Evolutionary conservation across 1,140 invertebrate species (phyloP).

Genomic region (Aphaenogaster floridana): DNA sequence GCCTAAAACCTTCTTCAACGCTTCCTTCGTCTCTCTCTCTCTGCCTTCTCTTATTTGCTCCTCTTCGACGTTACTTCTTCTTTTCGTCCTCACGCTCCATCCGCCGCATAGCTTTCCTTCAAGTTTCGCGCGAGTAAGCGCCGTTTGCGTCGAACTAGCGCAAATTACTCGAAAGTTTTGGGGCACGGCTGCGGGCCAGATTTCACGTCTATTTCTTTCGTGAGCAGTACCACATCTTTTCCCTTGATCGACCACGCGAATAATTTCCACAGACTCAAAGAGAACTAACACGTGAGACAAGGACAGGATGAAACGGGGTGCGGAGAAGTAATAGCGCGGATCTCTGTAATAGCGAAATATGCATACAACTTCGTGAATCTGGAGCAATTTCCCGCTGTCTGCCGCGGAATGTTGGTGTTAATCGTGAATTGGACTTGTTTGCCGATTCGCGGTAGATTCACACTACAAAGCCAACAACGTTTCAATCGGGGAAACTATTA

Average conservation of each 20-base stretch:
- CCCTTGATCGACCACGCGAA: not conserved
- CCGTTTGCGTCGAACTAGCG: conserved; percentile 22
- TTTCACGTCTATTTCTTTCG: conserved; percentile 48
- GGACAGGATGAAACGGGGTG: not conserved
- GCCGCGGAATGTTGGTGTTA: conserved; percentile 55
- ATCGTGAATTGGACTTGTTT: conserved; percentile 61
- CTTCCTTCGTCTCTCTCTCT: conserved; percentile 17
- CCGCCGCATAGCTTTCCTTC: not conserved
- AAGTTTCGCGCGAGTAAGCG: not conserved
- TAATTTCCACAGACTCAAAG: conserved; percentile 36
- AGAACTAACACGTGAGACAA: not conserved
- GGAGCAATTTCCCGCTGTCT: conserved; percentile 49
- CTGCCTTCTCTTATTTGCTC: conserved; percentile 16
- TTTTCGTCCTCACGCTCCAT: conserved; percentile 8
- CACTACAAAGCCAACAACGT: conserved; percentile 54
- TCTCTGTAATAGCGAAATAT: conserved; percentile 51
- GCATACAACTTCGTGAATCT: conserved; percentile 54
- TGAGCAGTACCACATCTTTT: not conserved
- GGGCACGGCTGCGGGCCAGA: not conserved
- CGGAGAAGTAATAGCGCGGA: conserved; percentile 32
- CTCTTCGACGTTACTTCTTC: conserved; percentile 2
- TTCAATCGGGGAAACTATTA: conserved; percentile 61
- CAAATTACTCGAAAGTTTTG: conserved; percentile 44
- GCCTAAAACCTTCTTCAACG: conserved; percentile 53
- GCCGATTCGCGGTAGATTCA: conserved; percentile 49